Base-by-base conservation (phyloP, 2,113 vertebrate species). In the Bombycilla garrulus region DNA sequence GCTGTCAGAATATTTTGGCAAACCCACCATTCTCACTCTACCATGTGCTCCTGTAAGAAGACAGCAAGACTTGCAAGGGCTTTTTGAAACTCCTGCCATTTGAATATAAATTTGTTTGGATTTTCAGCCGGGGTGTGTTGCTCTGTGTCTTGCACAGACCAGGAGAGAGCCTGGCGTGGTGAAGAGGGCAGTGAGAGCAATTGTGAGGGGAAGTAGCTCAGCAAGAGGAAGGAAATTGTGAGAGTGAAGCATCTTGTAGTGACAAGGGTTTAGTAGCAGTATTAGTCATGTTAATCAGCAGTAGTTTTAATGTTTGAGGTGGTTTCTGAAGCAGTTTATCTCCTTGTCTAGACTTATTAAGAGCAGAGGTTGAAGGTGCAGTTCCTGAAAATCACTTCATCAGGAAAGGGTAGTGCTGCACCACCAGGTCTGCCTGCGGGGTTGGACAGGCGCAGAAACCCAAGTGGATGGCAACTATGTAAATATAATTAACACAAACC, bases 41-140 rank as follows among this genome's bases (percentile, higher is more conserved):
- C 48, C 9, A 0, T 0, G 0, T 45, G 19, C 35, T 79, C 71
- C 65, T 64, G 0, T 33, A 38, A 44, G 62, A 76, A 45, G 28
- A 15, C 19, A 31, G 38, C 29, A 35, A 53, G 25, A 26, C 58
- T 56, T 57, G 13, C 47, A 19, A 69, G 65, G 33, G 19, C n/a
- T 40, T 12, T 81, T 33, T 73, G 44, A 35, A 38, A 26, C 18
- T 58, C 38, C 16, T 47, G 53, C 31, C 24, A 3, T 54, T 74
- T 62, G 65, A 62, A 47, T 15, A 21, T 35, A 10, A 15, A 11
- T 6, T 17, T 9, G 29, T 36, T 25, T 69, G 51, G 54, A 16
- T 45, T 82, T 90, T 31, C 45, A 88, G 18, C 25, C 4, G 5
- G 50, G 15, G 31, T 51, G 15, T 42, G 26, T 31, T 70, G 29